Evolutionary conservation across 2,797 vertebrate species (phyloP).

Genomic region (Anolis apletophallus): DNA sequence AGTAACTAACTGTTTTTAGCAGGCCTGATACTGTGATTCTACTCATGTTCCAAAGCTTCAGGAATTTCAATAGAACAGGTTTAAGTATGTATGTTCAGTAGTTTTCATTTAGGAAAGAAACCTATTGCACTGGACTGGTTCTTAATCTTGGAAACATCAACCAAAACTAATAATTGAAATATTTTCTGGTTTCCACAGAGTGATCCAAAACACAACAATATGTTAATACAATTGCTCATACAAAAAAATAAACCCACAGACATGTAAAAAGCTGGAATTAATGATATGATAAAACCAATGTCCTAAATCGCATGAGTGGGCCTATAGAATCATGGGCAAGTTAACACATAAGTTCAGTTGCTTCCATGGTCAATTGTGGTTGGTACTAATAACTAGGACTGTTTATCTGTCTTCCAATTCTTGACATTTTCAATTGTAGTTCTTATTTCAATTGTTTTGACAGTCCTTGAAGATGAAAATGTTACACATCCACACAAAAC

Average conservation of each 20-base stretch:
- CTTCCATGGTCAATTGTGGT: too few species aligned
- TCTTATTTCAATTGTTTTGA: neutral
- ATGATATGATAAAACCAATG: neutral
- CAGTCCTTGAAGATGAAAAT: neutral
- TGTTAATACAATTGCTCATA: neutral
- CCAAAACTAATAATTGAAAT: neutral
- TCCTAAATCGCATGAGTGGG: too few species aligned
- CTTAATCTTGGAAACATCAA: neutral
- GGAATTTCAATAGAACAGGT: neutral
- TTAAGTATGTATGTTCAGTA: neutral
- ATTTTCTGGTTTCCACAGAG: neutral
- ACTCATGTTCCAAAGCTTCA: neutral
- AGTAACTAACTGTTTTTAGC: conserved; percentile 16
- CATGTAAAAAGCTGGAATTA: neutral
- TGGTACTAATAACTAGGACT: neutral
- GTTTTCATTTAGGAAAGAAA: neutral
- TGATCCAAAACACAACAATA: neutral
- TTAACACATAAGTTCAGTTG: too few species aligned
- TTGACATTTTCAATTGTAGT: neutral
- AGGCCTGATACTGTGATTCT: neutral
- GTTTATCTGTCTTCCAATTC: neutral
- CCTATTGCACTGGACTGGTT: neutral
- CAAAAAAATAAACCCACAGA: neutral
- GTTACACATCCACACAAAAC: too few species aligned
- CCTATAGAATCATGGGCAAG: too few species aligned